phyloP scores from a whole-genome alignment of 2,797 vertebrate genomes.

The Loris lydekkerianus region DNA sequence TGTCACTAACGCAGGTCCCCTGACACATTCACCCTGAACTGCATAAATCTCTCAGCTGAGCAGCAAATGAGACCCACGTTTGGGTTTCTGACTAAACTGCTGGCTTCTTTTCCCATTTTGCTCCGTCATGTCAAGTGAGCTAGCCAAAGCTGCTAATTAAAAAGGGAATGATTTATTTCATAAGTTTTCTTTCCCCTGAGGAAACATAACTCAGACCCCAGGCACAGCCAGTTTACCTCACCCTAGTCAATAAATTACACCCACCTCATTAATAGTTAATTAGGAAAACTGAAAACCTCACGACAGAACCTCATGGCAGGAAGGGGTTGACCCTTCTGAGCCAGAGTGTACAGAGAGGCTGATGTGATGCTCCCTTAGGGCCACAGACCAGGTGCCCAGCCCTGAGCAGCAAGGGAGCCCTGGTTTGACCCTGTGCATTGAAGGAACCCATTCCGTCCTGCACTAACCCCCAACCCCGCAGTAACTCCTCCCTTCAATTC shows the following conservation, averaged over 20 bases:
- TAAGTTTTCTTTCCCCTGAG: conserved; percentile 78
- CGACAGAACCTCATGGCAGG: conserved; percentile 25
- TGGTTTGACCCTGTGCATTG: not conserved
- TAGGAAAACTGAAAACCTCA: conserved; percentile 63
- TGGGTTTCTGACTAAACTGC: conserved; percentile 65
- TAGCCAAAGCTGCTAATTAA: conserved; percentile 82
- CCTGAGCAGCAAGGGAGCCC: not conserved
- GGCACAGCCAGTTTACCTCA: conserved; percentile 64
- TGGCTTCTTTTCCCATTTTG: conserved; percentile 72
- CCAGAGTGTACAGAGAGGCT: not conserved
- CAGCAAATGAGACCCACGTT: conserved; percentile 49
- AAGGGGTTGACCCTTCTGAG: not conserved
- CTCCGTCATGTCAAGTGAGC: conserved; percentile 49
- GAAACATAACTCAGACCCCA: conserved; percentile 82
- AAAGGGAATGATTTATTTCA: conserved; percentile 82
- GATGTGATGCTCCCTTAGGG: not conserved
- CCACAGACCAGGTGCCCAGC: not conserved
- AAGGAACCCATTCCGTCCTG: not conserved
- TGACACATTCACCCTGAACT: not conserved
- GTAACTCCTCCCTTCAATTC: not conserved
- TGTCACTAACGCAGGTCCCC: not conserved
- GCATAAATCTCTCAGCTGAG: conserved; percentile 64
- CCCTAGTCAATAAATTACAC: conserved; percentile 75
- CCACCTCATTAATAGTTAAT: conserved; percentile 70
- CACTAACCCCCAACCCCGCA: accelerated